phyloP scores from a whole-genome alignment of 2,113 vertebrate species.

The Tetrao urogallus region DNA sequence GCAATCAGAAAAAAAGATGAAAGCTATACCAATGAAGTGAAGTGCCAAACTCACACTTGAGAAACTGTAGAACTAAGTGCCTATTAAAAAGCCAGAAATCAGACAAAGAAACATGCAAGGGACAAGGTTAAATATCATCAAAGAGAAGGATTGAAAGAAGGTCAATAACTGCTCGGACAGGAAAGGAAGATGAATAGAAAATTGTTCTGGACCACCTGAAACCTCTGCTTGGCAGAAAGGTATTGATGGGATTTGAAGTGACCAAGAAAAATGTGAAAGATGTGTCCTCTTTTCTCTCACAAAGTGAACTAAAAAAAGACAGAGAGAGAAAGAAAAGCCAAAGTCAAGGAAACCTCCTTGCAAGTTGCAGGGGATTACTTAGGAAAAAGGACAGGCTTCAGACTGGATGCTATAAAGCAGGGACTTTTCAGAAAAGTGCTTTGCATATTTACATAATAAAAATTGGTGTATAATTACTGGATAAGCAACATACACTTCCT shows the following conservation, averaged over 20 bases:
- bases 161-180: conserved; percentile 78
- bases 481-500: neutral
- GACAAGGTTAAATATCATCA: conserved; percentile 82
- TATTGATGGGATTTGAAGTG: conserved; percentile 76
- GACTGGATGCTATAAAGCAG: neutral
- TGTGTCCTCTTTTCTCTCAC: conserved; percentile 55
- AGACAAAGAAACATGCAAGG: conserved; percentile 70
- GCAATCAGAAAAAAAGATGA: conserved; percentile 47
- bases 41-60: conserved; percentile 49
- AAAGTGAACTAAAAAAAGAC: neutral
- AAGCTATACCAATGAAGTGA: conserved; percentile 56
- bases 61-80: conserved; percentile 67
- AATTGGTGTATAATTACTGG: neutral
- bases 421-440: neutral
- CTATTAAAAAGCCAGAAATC: conserved; percentile 79
- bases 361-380: neutral
- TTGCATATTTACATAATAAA: neutral
- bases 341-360: conserved; percentile 13
- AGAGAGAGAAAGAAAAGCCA: neutral
- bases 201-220: conserved; percentile 65
- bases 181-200: conserved; percentile 77
- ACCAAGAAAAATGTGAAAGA: conserved; percentile 72
- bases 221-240: conserved; percentile 55
- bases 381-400: neutral
- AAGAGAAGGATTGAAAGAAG: conserved; percentile 78